Evolutionary conservation across 2,113 vertebrate species (phyloP), one percentile per base, ranked within the genome.

Genomic region (Cochlearius cochlearius): DNA sequence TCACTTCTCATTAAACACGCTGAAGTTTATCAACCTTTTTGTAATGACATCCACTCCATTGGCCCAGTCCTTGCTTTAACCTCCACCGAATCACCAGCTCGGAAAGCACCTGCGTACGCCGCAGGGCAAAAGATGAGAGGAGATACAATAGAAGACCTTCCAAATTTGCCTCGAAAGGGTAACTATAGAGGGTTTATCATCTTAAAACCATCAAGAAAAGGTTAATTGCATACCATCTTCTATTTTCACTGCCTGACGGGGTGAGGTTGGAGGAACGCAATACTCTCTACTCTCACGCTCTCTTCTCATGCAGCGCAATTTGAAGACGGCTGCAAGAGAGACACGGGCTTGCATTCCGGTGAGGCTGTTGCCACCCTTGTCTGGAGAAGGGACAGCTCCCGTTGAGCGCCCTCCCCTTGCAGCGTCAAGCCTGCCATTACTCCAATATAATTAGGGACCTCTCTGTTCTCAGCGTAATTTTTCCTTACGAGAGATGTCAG

Each of bases 131-230:
- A 23, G 66, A 72, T 4, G 62, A 94, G 49, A 64, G 45, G 21
- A 86, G 30, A 86, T 71, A 52, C 12, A 63, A 23, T 5, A 75
- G 36, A 73, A 90, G 9, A 50, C 7, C 38, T 63, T 72, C 92
- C 47, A 74, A 32, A 78, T 32, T 27, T 78, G 36, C 39, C 78
- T 79, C 23, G 32, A 73, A 67, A 91, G 63, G 66, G 18, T 68
- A 50, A 64, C 77, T 62, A 15, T 2, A 52, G 55, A 92, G 29
- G 21, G 50, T 59, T 86, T 86, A 78, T 23, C 58, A 41, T 69
- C 83, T 84, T 53, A 89, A 75, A 94, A 67, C 41, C 86, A 74
- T n/a, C 72, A 86, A 76, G 85, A 78, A 92, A 59, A 69, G 62
- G 95, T 72, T 83, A 34, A 86, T 96, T 92, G 66, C 30, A 17